These are phyloP conservation scores for Pelecanoides urinatrix DNA, from an alignment of 2,113 vertebrate species.

Conservation along the genomic window DNA sequence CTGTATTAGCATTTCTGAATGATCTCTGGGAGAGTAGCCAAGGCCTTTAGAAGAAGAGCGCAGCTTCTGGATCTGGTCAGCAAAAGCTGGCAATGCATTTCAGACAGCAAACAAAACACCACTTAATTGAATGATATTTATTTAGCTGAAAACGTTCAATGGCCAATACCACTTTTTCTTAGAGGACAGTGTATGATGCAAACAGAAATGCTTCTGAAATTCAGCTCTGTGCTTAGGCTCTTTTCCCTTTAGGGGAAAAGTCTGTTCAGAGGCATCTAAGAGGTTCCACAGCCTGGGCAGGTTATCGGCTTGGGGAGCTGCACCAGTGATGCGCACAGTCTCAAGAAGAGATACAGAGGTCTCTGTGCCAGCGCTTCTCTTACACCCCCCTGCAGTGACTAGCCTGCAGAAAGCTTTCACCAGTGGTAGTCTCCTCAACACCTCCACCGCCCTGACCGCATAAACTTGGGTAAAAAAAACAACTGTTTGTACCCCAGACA, in stretches of 20 bases:
- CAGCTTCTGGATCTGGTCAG: background rate
- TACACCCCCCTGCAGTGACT: accelerated
- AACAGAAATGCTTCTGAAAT: background rate
- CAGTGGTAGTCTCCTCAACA: background rate
- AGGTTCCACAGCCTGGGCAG: background rate
- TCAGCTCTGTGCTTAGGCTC: background rate
- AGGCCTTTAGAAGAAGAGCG: background rate
- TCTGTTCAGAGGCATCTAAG: background rate
- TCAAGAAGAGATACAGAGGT: background rate
- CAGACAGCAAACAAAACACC: background rate
- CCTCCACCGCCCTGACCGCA: background rate
- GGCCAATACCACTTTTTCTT: background rate
- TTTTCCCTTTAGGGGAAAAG: background rate
- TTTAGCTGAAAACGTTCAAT: background rate
- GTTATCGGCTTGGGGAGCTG: accelerated
- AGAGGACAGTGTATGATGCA: accelerated
- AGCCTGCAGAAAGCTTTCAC: background rate
- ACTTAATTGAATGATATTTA: conserved; percentile 1
- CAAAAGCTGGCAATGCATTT: background rate
- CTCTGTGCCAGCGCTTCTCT: background rate
- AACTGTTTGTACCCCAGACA: background rate
- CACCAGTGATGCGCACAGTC: background rate
- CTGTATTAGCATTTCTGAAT: background rate
- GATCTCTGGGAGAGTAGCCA: conserved; percentile 27
- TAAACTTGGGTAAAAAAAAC: background rate